Conservation (phyloP, 1,140 invertebrate genomes). For the Harpegnathos saltator region DNA sequence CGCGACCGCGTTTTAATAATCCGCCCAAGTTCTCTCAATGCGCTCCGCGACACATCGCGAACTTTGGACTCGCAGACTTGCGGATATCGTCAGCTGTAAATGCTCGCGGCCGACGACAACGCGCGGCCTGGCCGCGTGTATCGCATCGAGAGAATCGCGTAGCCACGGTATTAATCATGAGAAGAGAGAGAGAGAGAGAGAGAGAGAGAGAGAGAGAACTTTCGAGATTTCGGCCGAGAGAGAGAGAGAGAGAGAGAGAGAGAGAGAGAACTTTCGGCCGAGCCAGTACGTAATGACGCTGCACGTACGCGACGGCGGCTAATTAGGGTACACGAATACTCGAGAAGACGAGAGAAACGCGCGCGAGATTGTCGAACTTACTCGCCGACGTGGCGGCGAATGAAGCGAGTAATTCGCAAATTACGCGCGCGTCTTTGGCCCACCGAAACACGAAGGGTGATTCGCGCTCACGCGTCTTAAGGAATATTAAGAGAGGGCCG, state of each 20-base stretch:
- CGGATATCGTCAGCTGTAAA: slow-evolving; percentile 4
- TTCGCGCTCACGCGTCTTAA: background rate
- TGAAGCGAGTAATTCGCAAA: slow-evolving; percentile 16
- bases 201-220: no score
- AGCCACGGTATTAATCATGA: background rate
- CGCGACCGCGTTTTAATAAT: slow-evolving; percentile 36
- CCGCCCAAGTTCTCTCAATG: slow-evolving; percentile 36
- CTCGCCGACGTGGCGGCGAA: background rate
- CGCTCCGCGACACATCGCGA: background rate
- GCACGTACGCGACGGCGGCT: background rate
- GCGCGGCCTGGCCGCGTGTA: no score
- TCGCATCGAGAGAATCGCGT: no score
- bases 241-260: no score
- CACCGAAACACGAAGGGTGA: background rate
- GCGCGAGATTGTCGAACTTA: background rate
- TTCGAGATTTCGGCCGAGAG: no score
- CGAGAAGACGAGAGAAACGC: slow-evolving; percentile 5
- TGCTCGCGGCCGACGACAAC: background rate
- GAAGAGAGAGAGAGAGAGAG: no score
- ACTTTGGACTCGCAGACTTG: background rate
- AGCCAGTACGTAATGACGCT: background rate
- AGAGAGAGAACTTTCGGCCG: background rate
- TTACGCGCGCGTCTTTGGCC: background rate
- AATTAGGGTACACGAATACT: slow-evolving; percentile 37
- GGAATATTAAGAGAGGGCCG: background rate